Conservation (phyloP, 2,797 vertebrate species). For the Discoglossus pictus region DNA sequence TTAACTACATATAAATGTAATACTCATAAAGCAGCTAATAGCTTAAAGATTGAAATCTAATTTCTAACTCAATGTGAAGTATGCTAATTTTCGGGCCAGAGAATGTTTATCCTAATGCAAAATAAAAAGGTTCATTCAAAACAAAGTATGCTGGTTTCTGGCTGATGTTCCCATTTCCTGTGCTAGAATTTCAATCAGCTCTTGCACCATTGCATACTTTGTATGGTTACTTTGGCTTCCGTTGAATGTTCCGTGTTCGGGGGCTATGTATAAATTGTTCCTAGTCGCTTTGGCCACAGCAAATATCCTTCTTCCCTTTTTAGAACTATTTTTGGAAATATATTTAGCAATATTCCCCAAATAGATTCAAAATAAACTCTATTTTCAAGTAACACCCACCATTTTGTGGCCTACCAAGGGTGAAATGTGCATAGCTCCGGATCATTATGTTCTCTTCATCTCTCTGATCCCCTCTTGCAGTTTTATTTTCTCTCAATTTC, state of each 20-base stretch:
- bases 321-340: slow-evolving; percentile 36
- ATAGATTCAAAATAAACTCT: slow-evolving; percentile 39
- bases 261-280: slow-evolving; percentile 30
- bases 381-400: slow-evolving; percentile 52
- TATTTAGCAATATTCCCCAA: slow-evolving; percentile 46
- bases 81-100: too few relatives aligned
- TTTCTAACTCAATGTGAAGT: not conserved
- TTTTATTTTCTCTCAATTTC: slow-evolving; percentile 33
- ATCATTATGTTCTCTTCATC: slow-evolving; percentile 71
- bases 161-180: slow-evolving; percentile 15
- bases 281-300: slow-evolving; percentile 38
- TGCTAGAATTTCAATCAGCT: slow-evolving; percentile 24
- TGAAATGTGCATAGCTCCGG: slow-evolving; percentile 66
- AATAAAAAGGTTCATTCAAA: slow-evolving; percentile 14
- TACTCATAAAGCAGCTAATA: too few relatives aligned
- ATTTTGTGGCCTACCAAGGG: slow-evolving; percentile 74
- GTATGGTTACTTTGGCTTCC: slow-evolving; percentile 12
- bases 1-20: too few relatives aligned
- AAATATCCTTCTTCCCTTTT: slow-evolving; percentile 39
- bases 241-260: slow-evolving; percentile 5
- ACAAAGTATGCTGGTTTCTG: slow-evolving; percentile 18
- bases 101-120: slow-evolving; percentile 11
- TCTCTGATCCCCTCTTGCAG: slow-evolving; percentile 65
- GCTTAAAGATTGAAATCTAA: not conserved
- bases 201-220: not conserved